A percentile compares a stretch with the other conserved stretches of the same genome.
phyloP scores from a whole-genome alignment of 2,113 vertebrate genomes.

The Okapia johnstoni region DNA sequence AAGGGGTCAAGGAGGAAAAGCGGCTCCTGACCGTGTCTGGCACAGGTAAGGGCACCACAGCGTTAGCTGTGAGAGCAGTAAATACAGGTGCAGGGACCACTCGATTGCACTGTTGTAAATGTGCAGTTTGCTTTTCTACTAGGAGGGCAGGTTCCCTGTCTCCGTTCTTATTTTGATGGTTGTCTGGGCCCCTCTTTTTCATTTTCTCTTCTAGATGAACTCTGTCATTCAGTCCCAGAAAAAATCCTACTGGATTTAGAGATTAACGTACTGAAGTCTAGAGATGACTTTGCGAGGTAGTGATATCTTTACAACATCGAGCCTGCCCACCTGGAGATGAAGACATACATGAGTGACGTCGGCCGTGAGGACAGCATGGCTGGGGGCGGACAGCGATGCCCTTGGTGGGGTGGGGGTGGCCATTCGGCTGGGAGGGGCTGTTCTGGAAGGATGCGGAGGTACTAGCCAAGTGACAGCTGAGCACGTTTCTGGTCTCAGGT shows the following conservation, averaged over 20 bases:
- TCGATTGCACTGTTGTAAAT: rapidly evolving
- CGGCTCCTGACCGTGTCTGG: not conserved
- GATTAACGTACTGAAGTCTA: not conserved
- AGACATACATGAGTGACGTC: rapidly evolving
- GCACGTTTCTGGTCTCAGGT: not conserved
- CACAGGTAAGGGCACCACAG: rapidly evolving
- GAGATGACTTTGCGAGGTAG: not conserved
- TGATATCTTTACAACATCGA: not conserved
- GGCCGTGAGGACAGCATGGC: not conserved
- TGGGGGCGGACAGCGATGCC: not conserved
- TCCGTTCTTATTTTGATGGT: not conserved
- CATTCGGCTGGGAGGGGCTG: not conserved
- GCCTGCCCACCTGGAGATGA: not conserved
- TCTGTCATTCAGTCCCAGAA: not conserved
- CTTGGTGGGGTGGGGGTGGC: not conserved
- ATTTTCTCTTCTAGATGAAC: not conserved
- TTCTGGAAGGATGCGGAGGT: not conserved
- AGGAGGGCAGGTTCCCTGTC: not conserved
- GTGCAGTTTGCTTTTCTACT: not conserved
- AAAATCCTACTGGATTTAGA: not conserved
- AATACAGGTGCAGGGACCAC: rapidly evolving
- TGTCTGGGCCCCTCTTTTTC: not conserved
- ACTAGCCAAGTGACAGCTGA: not conserved
- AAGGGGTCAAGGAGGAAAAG: not conserved
- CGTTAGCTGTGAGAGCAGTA: rapidly evolving